Conservation (phyloP, 2,888 invertebrate species). For the Noctua comes region DNA sequence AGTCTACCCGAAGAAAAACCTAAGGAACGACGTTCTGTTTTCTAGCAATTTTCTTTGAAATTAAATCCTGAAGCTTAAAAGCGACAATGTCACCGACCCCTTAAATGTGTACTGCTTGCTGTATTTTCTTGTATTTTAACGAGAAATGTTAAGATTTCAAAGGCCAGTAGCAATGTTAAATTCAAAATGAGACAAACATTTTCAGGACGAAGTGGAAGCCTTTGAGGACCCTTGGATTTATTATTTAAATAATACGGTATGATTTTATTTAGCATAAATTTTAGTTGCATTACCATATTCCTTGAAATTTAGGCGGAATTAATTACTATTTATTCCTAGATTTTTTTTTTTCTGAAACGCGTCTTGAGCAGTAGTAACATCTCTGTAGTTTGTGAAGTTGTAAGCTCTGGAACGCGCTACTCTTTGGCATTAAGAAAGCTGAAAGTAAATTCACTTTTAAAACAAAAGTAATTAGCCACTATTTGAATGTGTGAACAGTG, state of each 20-base stretch:
- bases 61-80: slow-evolving; percentile 50
- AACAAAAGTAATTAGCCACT: too few relatives aligned
- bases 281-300: slow-evolving; percentile 27
- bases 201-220: slow-evolving; percentile 27
- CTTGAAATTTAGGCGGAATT: not conserved
- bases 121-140: slow-evolving; percentile 57
- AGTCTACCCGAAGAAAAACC: slow-evolving; percentile 32
- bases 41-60: slow-evolving; percentile 52
- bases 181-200: slow-evolving; percentile 54
- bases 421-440: too few relatives aligned
- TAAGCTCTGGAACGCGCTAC: too few relatives aligned
- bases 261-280: slow-evolving; percentile 50
- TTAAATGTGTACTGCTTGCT: slow-evolving; percentile 45
- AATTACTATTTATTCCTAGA: not conserved
- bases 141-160: slow-evolving; percentile 55
- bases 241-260: slow-evolving; percentile 50
- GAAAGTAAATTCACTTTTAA: too few relatives aligned
- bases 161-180: slow-evolving; percentile 52
- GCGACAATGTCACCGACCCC: slow-evolving; percentile 48
- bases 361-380: not conserved
- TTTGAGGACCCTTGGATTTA: slow-evolving; percentile 46
- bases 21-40: slow-evolving; percentile 37
- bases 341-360: not conserved
- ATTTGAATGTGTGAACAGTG: too few relatives aligned
- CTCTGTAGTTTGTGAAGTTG: too few relatives aligned